Evolutionary conservation across 2,113 vertebrate genomes (phyloP).

Genomic region (Protobothrops flavoviridis): DNA sequence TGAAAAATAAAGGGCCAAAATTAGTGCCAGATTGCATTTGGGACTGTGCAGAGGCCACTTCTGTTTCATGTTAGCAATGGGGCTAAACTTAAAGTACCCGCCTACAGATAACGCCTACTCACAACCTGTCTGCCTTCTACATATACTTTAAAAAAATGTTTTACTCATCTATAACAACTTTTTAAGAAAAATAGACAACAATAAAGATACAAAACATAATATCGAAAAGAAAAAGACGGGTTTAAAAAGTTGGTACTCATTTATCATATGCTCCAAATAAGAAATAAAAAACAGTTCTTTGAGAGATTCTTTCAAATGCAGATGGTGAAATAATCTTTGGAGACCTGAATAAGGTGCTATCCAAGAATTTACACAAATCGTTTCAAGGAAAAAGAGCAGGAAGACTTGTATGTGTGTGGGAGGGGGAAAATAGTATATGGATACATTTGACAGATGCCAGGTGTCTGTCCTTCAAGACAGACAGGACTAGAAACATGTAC

Average conservation of each 20-base stretch:
- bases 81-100: not conserved
- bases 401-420: not conserved
- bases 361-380: not conserved
- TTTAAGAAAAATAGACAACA: not conserved
- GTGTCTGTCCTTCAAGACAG: not conserved
- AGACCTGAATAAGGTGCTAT: not conserved
- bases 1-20: not conserved
- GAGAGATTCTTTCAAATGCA: not conserved
- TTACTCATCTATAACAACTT: not conserved
- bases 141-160: not conserved
- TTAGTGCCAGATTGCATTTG: not conserved
- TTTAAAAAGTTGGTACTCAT: not conserved
- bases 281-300: not conserved
- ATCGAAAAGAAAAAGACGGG: not conserved
- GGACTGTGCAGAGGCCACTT: not conserved
- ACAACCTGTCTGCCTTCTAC: constrained; percentile 8
- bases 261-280: not conserved
- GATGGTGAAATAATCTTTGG: not conserved
- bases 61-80: not conserved
- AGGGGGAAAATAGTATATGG: not conserved
- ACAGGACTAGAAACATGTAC: not conserved
- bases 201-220: not conserved
- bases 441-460: not conserved
- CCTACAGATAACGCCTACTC: not conserved
- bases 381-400: not conserved